Conservation (phyloP, 2,888 invertebrate species). For the Orthosia incerta region DNA sequence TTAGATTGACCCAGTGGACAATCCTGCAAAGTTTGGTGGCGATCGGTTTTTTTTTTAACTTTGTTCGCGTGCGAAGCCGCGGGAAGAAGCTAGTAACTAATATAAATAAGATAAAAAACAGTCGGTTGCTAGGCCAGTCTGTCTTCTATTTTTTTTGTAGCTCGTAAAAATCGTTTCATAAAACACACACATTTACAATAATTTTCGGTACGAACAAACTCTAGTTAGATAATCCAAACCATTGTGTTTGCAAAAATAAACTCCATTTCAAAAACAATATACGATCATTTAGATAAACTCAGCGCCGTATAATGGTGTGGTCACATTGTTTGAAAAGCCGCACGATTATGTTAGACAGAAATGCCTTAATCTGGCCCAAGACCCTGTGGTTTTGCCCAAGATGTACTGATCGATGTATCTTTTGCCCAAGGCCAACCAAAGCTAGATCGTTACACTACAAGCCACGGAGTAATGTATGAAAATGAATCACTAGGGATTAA, state of each 20-base stretch:
- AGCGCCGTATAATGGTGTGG: slow-evolving; percentile 58
- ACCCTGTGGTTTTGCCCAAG: slow-evolving; percentile 59
- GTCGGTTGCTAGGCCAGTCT: background rate
- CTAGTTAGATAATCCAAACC: background rate
- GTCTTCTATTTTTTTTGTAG: background rate
- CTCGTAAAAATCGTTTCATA: background rate
- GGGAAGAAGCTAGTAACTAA: too few species aligned
- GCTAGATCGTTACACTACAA: slow-evolving; percentile 28
- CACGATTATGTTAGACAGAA: slow-evolving; percentile 61
- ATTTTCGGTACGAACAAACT: slow-evolving; percentile 6
- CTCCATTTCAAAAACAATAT: slow-evolving; percentile 18
- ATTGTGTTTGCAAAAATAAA: slow-evolving; percentile 20
- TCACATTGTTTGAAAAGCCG: slow-evolving; percentile 60
- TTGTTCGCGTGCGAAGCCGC: too few species aligned
- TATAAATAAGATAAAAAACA: background rate
- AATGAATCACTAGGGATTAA: slow-evolving; percentile 57
- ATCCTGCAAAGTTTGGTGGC: too few species aligned
- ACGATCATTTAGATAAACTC: slow-evolving; percentile 27
- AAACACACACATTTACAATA: background rate
- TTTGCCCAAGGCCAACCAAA: slow-evolving; percentile 34
- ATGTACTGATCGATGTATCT: slow-evolving; percentile 63
- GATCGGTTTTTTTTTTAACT: too few species aligned
- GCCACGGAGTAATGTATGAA: slow-evolving; percentile 55
- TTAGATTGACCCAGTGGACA: too few species aligned
- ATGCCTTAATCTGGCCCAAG: slow-evolving; percentile 60